Percentiles rank a stretch among this genome's conserved stretches.
Evolutionary conservation across 2,888 invertebrate genomes (phyloP).

Genomic region (Torymus tubicola): DNA sequence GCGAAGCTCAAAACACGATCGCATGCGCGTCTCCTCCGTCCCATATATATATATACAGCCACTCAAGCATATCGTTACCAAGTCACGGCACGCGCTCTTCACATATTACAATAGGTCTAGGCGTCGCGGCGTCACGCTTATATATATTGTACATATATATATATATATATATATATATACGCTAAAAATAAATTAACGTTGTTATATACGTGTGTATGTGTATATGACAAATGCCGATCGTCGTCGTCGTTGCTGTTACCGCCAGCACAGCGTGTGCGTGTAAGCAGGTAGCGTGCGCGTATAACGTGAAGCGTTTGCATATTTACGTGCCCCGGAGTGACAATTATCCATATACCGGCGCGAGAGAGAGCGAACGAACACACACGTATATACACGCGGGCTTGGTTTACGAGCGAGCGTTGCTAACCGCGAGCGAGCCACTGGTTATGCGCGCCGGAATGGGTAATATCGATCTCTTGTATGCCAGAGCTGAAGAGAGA

Average conservation of each 20-base stretch:
- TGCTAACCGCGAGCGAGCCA: neutral
- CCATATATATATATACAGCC: neutral
- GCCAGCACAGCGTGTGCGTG: neutral
- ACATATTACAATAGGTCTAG: too few relatives aligned
- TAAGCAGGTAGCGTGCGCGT: too few relatives aligned
- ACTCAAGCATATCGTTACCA: neutral
- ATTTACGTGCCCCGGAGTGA: constrained; percentile 29
- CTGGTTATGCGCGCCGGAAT: neutral
- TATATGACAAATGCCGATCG: constrained; percentile 27
- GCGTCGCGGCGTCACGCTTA: too few relatives aligned
- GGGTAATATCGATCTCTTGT: neutral
- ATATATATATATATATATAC: too few relatives aligned
- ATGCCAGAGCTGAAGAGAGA: too few relatives aligned
- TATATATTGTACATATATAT: too few relatives aligned
- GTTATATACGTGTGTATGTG: neutral
- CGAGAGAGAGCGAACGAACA: too few relatives aligned
- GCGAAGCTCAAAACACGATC: constrained; percentile 26
- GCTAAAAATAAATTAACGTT: constrained; percentile 30
- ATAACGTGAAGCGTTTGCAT: constrained; percentile 1
- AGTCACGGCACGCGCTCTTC: constrained; percentile 17
- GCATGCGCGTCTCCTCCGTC: constrained; percentile 8
- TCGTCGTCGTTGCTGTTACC: neutral
- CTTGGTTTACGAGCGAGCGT: constrained; percentile 1
- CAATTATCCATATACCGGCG: too few relatives aligned
- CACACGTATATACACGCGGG: too few relatives aligned